Evolutionary conservation across 2,797 vertebrate species (phyloP).

Genomic region (Yasuhikotakia modesta): DNA sequence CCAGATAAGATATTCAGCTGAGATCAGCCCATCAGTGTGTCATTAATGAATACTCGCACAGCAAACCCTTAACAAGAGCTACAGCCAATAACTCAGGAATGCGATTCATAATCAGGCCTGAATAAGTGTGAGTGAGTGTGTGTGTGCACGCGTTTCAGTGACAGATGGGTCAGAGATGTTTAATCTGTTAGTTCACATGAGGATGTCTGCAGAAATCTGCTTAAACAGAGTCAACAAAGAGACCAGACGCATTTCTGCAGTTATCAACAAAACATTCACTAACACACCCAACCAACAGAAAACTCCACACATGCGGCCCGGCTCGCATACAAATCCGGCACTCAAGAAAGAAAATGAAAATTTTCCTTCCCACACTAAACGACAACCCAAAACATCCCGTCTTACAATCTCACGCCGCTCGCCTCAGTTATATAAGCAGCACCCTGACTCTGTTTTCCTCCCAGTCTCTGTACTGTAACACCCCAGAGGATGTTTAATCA

Average conservation of each 20-base stretch:
- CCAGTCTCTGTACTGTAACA: neutral
- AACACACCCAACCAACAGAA: neutral
- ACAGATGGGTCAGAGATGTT: conserved; percentile 34
- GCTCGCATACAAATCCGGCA: neutral
- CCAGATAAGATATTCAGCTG: neutral
- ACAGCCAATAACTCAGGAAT: conserved; percentile 3
- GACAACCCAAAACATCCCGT: conserved; percentile 13
- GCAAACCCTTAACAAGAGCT: neutral
- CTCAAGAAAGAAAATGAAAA: neutral
- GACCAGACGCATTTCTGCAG: neutral
- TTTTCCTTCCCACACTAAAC: neutral
- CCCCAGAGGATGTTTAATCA: conserved; percentile 8
- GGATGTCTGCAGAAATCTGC: neutral
- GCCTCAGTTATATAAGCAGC: neutral
- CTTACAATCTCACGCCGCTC: neutral
- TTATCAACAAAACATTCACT: no score
- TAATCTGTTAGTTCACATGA: conserved; percentile 27
- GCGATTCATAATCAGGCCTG: conserved; percentile 17
- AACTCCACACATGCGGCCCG: conserved; percentile 26
- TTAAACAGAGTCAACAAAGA: conserved; percentile 1
- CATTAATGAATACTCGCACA: neutral
- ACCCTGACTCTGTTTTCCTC: neutral
- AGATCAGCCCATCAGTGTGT: neutral
- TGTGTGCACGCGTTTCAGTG: neutral
- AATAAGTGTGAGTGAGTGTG: no score